These are phyloP conservation scores for Protophormia terraenovae DNA, from an alignment of 2,888 invertebrate species.

Conservation along the genomic window DNA sequence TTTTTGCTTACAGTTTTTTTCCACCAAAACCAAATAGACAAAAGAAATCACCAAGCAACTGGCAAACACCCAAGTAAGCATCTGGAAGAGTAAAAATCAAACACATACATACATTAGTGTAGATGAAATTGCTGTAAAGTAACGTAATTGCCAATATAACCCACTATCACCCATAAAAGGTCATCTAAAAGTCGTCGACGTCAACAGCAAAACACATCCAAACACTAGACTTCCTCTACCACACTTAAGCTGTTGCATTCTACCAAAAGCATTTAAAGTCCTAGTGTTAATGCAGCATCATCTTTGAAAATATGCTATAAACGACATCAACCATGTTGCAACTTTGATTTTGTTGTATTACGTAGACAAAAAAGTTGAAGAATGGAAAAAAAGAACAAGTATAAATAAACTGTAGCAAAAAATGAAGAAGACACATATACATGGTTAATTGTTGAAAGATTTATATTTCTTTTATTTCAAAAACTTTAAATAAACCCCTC, in stretches of 20 bases:
- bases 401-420: conserved; percentile 12
- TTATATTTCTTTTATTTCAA: conserved; percentile 35
- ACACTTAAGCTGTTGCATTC: conserved; percentile 13
- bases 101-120: neutral
- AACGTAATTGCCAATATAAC: conserved; percentile 66
- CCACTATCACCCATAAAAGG: conserved; percentile 70
- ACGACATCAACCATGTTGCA: conserved; percentile 38
- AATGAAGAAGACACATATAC: conserved; percentile 48
- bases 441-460: conserved; percentile 53
- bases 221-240: neutral
- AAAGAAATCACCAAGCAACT: neutral
- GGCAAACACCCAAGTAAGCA: neutral
- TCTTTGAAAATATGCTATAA: neutral
- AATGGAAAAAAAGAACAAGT: neutral
- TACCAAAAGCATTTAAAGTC: conserved; percentile 39
- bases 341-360: conserved; percentile 27
- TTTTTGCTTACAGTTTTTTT: conserved; percentile 34
- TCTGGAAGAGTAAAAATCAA: conserved; percentile 4
- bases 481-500: no score
- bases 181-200: conserved; percentile 56
- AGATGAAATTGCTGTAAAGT: conserved; percentile 30
- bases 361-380: neutral
- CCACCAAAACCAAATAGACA: conserved; percentile 38
- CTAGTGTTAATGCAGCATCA: conserved; percentile 51
- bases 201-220: conserved; percentile 6